Evolutionary conservation across 2,113 vertebrate species (phyloP).

Genomic region (Rhinolophus sinicus): DNA sequence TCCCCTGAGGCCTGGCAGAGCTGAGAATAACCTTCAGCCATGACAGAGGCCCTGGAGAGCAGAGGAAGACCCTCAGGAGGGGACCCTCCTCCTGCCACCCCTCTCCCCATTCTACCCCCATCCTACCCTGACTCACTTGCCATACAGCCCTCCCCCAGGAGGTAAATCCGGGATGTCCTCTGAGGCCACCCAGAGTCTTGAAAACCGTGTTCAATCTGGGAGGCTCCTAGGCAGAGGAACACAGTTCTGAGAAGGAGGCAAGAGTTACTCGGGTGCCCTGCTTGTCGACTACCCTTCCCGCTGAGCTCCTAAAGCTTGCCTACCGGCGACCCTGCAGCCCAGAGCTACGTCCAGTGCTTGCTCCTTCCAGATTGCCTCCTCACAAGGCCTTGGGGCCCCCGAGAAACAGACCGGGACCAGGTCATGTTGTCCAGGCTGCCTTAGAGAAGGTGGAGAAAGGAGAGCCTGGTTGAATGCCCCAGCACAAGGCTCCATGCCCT

Average conservation of each 20-base stretch:
- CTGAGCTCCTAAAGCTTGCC: not conserved
- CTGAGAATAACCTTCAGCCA: slow-evolving; percentile 55
- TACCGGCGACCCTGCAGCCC: slow-evolving; percentile 88
- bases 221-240: slow-evolving; percentile 79
- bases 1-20: not conserved
- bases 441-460: slow-evolving; percentile 75
- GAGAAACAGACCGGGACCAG: slow-evolving; percentile 89
- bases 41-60: slow-evolving; percentile 15
- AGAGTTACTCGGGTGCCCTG: not conserved
- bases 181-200: slow-evolving; percentile 85
- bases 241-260: slow-evolving; percentile 84
- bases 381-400: slow-evolving; percentile 85
- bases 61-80: not conserved
- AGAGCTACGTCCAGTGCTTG: slow-evolving; percentile 83
- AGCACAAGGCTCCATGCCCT: not conserved
- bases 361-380: slow-evolving; percentile 86
- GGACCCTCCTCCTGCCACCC: accelerated
- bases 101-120: not conserved
- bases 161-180: slow-evolving; percentile 87
- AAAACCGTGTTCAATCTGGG: slow-evolving; percentile 87
- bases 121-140: slow-evolving; percentile 86
- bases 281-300: not conserved
- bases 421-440: slow-evolving; percentile 92
- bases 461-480: not conserved
- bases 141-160: slow-evolving; percentile 88